Base-by-base conservation (phyloP, 37 sponge, comb jelly and placozoan genomes). In the Spongilla lacustris region DNA sequence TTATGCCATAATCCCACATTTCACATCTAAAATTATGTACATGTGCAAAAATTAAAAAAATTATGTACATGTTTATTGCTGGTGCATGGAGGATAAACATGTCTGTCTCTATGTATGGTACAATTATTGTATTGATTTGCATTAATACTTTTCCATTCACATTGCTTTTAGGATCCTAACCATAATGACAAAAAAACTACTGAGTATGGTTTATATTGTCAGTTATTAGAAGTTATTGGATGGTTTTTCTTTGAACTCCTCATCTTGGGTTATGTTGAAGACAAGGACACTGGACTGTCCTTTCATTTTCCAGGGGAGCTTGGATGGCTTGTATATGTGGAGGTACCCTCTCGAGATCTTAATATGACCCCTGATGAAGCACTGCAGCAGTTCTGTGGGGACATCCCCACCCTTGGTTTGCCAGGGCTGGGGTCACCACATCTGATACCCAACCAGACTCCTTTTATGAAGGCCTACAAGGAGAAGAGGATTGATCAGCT, bases 241-340 rank as follows among this genome's bases (percentile, higher is more conserved):
- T 94, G 97, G 95, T 97, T 97, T 73, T 90, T 97, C 82, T 94
- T 97, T 78, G 88, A 94, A 71, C 83, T 97, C 4, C 66, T 97
- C 36, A 74, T 93, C 48, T 86, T 97, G 12, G 93, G 93, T 3
- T 94, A 93, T 85, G 93, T 97, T 8, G 90, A 94, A 58, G 97
- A 97, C 46, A 68, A 75, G 2, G 80, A 76, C 58, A 92, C 92
- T 6, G 97, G 97, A 26, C 67, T 58, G 38, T 87, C 92, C 28
- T 94, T 96, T 71, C 58, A 83, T 2, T 23, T 96, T 21, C 91
- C 90, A 4, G 94, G 90, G 13, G 92, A 83, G 25, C 83, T 82
- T 17, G 74, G 80, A 27, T 96, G 97, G 97, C 50, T 69, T 11
- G 34, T 96, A 22, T 96, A 82, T 66, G 73, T 96, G 0, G 97